Conservation (phyloP, 1,140 invertebrate species). For the Sycophaga agraensis region DNA sequence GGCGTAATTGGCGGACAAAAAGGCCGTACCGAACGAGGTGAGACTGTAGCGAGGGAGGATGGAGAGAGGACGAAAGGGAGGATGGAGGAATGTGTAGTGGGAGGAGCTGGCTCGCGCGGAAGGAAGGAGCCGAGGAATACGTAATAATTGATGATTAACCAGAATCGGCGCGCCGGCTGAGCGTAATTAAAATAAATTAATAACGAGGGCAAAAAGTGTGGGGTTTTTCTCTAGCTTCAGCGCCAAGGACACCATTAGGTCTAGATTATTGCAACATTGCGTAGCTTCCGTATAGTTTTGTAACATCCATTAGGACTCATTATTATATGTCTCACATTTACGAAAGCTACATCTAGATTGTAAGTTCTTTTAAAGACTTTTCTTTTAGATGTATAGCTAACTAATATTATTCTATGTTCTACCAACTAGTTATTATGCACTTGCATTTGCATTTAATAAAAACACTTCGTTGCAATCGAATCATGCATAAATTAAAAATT, state of each 20-base stretch:
- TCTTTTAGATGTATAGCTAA: no score
- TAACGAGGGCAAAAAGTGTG: conserved; percentile 39
- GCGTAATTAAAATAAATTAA: conserved; percentile 53
- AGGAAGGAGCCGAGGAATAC: conserved; percentile 26
- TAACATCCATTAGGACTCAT: no score
- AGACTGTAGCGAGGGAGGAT: conserved; percentile 7
- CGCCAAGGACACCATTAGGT: conserved; percentile 5
- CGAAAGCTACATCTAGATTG: no score
- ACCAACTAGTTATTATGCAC: no score
- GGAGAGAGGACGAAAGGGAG: not conserved
- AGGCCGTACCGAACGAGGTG: conserved; percentile 7
- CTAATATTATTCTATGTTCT: no score
- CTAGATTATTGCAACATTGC: conserved; percentile 5
- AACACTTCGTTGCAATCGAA: no score
- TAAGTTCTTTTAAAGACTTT: no score
- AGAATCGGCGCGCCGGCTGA: conserved; percentile 25
- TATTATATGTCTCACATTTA: no score
- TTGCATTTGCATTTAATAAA: no score
- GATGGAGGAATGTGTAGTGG: conserved; percentile 23
- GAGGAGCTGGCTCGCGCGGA: conserved; percentile 17
- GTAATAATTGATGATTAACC: conserved; percentile 50
- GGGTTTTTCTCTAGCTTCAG: conserved; percentile 1
- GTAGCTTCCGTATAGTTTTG: no score
- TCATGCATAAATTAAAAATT: no score
- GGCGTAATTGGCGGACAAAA: conserved; percentile 36